A percentile compares a stretch with the other conserved stretches of the same genome.
phyloP scores from a whole-genome alignment of 1,140 invertebrate species.

The Pectinophora gossypiella region DNA sequence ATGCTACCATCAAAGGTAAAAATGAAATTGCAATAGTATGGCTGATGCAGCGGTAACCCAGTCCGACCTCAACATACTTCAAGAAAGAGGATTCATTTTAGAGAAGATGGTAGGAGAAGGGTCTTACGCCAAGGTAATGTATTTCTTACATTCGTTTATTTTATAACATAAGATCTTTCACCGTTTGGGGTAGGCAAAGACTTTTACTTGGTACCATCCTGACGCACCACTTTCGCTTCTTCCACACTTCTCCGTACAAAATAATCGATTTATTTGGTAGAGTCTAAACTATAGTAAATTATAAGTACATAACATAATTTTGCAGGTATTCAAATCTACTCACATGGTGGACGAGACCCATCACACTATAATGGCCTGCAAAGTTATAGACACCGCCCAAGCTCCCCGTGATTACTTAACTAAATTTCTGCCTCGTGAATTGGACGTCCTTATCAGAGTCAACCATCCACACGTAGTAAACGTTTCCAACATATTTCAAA shows the following conservation, averaged over 20 bases:
- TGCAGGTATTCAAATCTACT: conserved; percentile 78
- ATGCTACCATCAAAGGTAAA: no score
- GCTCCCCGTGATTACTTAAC: conserved; percentile 83
- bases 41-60: conserved; percentile 25
- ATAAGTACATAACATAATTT: no score
- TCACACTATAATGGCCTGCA: conserved; percentile 77
- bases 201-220: no score
- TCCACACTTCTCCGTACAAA: no score
- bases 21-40: no score
- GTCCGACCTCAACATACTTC: conserved; percentile 49
- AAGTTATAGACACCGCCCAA: conserved; percentile 83
- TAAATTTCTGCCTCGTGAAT: conserved; percentile 85
- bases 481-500: conserved; percentile 82
- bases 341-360: conserved; percentile 68
- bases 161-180: no score
- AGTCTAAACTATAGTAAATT: no score
- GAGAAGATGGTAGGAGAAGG: conserved; percentile 62
- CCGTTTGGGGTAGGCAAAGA: not conserved
- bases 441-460: conserved; percentile 81
- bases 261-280: no score
- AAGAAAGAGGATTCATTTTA: conserved; percentile 59
- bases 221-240: no score
- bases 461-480: conserved; percentile 84
- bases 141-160: no score
- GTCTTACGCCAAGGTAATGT: conserved; percentile 63